Base-by-base conservation (phyloP, 2,888 invertebrate genomes). In the Trachelus tabidus region DNA sequence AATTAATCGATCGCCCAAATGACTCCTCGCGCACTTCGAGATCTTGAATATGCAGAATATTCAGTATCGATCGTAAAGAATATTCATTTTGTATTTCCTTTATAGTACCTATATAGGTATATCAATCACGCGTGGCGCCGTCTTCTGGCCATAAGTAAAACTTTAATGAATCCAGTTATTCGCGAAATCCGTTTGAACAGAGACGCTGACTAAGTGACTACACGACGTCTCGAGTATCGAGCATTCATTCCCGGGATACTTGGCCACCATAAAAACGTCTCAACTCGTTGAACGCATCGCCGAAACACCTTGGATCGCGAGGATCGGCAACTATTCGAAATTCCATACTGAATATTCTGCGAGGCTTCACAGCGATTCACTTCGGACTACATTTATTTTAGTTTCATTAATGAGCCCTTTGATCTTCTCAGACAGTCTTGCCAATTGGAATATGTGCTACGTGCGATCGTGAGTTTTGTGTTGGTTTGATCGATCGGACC, bases 181-280 rank as follows among this genome's bases (percentile, higher is more conserved):
- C 68, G 77, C 69, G 23, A 74, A 77, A 74, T 73, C 73, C 73
- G 73, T 77, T 74, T 74, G 74, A 77, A 76, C 71, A 40, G 11
- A 33, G 76, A 76, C 76, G 33, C 69, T 69, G 76, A 76, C 69
- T 37, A 76, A 76, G 35, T 69, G 69, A 34, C 35, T 69, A 69
- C 34, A 76, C 15, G 74, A 30, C 69, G 34, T 34, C 35, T 15
- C 34, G 68, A 11, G 74, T 74, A 30, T 37, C 34, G 74, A 74
- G 37, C 37, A 56, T 37, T 74, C 73, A 74, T 77, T 77, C 73
- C 77, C 74, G 73, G 77, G 77, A 77, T 77, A 73, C 77, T 74
- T 77, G n/a, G 31, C 68, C 68, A 68, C 74, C 56, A 68, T 77
- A 68, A 77, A 74, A 77, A 76, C 76, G 69, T 73, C 12, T 56